Evolutionary conservation across 2,888 invertebrate genomes (phyloP).

Genomic region (Orchesella flavescens): DNA sequence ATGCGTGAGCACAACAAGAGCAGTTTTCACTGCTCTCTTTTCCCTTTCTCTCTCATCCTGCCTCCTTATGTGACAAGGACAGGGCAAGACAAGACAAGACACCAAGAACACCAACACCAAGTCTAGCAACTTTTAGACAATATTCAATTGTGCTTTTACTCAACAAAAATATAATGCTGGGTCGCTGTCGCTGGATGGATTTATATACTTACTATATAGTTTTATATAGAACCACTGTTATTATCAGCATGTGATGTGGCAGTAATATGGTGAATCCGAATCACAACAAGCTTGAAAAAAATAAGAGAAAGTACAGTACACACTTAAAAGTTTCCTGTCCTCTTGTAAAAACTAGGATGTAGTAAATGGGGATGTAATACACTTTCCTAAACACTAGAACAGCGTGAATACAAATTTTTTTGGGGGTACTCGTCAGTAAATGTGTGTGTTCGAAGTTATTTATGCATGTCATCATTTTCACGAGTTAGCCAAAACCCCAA

Average conservation of each 20-base stretch:
- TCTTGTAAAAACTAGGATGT: neutral
- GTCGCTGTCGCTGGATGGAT: neutral
- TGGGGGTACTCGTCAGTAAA: neutral
- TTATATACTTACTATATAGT: too few relatives aligned
- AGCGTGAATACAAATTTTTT: neutral
- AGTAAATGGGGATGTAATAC: neutral
- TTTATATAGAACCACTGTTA: neutral
- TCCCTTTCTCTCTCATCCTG: neutral
- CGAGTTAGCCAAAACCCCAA: slow-evolving; percentile 3
- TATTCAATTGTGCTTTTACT: slow-evolving; percentile 17
- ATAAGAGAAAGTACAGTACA: neutral
- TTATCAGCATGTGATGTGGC: neutral
- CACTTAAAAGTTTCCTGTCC: neutral
- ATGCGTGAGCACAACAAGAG: neutral
- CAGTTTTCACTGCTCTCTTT: neutral
- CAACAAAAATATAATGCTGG: neutral
- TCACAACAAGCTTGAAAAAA: neutral
- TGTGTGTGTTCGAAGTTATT: neutral
- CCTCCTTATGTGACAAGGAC: neutral
- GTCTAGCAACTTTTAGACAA: slow-evolving; percentile 14
- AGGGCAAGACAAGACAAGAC: slow-evolving; percentile 6
- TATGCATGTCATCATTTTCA: slow-evolving; percentile 15
- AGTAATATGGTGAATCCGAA: neutral
- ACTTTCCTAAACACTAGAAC: too few relatives aligned
- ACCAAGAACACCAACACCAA: too few relatives aligned